phyloP scores from a whole-genome alignment of 2,888 invertebrate genomes.

The Hirtodrosophila cameraria region DNA sequence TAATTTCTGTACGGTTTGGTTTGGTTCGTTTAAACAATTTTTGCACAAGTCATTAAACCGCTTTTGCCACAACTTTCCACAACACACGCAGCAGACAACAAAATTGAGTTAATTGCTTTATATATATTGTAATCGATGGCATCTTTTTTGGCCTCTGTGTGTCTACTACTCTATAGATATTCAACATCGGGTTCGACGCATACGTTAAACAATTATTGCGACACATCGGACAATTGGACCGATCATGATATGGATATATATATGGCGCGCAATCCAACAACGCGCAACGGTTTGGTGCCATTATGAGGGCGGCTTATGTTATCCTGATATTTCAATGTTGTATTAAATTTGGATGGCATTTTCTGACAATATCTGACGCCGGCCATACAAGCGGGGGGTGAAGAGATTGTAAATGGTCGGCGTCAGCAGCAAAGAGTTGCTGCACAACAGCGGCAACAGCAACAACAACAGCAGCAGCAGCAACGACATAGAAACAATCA shows the following conservation, averaged over 20 bases:
- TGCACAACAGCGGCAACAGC: conserved; percentile 53
- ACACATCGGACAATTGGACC: conserved; percentile 96
- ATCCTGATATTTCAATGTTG: conserved; percentile 85
- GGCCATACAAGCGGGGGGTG: conserved; percentile 40
- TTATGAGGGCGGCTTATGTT: conserved; percentile 86
- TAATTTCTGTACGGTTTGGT: conserved; percentile 24
- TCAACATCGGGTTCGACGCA: conserved; percentile 92
- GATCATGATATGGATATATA: conserved; percentile 98
- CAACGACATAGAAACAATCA: conserved; percentile 70
- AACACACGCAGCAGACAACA: conserved; percentile 7
- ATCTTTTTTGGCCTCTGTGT: neutral
- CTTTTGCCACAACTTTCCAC: conserved; percentile 38
- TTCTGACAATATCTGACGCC: conserved; percentile 84
- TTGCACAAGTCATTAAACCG: conserved; percentile 48
- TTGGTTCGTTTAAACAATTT: conserved; percentile 18
- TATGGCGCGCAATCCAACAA: conserved; percentile 95
- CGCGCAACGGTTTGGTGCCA: conserved; percentile 93
- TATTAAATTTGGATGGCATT: conserved; percentile 84
- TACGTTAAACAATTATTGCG: conserved; percentile 93
- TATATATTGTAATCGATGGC: conserved; percentile 20
- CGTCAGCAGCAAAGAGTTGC: conserved; percentile 55
- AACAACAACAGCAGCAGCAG: conserved; percentile 56
- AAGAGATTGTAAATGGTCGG: conserved; percentile 44
- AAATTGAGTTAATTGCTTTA: conserved; percentile 13
- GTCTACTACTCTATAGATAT: conserved; percentile 84